Evolutionary conservation across 1,140 invertebrate species (phyloP).

Genomic region (Drosophila prosaltans): DNA sequence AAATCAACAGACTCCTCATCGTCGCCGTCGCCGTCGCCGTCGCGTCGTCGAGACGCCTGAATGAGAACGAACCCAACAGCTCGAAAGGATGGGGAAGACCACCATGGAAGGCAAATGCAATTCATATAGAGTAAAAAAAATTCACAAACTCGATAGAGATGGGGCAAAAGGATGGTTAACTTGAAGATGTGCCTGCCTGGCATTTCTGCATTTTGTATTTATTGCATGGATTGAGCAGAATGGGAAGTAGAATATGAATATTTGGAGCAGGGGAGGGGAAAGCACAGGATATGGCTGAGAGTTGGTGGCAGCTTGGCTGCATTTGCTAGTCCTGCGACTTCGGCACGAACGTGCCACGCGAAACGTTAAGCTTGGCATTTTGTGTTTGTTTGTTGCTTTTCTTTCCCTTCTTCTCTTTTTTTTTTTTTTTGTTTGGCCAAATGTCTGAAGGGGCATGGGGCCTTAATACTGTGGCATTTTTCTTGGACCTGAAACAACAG

Average conservation of each 20-base stretch:
- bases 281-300: not conserved
- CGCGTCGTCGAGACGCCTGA: slow-evolving; percentile 74
- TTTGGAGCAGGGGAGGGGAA: not conserved
- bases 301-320: slow-evolving; percentile 33
- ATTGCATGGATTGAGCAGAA: slow-evolving; percentile 53
- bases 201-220: slow-evolving; percentile 78
- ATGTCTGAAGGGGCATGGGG: slow-evolving; percentile 51
- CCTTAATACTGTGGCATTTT: slow-evolving; percentile 79
- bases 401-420: slow-evolving; percentile 39
- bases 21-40: slow-evolving; percentile 31
- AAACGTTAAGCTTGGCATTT: slow-evolving; percentile 78
- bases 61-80: slow-evolving; percentile 10
- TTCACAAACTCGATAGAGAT: slow-evolving; percentile 6
- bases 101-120: slow-evolving; percentile 41
- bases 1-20: slow-evolving; percentile 67
- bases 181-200: slow-evolving; percentile 68
- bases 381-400: not conserved
- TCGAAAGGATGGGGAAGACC: not conserved
- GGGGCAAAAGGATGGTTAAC: slow-evolving; percentile 28
- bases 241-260: not conserved
- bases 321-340: slow-evolving; percentile 68
- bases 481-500: slow-evolving; percentile 78
- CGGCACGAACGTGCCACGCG: slow-evolving; percentile 72
- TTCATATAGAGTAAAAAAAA: slow-evolving; percentile 41
- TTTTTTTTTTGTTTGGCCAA: not conserved